Evolutionary conservation across 2,888 invertebrate species (phyloP).

Genomic region (Vannuccia rotundouncinata): DNA sequence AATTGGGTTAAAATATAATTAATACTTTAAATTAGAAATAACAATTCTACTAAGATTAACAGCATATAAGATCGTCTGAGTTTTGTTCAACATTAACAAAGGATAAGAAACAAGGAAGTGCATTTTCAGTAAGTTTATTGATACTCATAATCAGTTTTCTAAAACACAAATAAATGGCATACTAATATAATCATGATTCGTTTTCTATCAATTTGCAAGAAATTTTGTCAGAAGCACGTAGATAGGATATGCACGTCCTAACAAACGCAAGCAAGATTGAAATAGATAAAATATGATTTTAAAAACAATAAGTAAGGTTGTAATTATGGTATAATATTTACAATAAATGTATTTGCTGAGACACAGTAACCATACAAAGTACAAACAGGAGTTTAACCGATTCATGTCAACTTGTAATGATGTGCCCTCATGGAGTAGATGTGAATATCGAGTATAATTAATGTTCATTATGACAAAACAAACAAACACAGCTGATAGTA

Average conservation of each 20-base stretch:
- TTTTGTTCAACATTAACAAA: too few relatives aligned
- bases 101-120: too few relatives aligned
- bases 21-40: too few relatives aligned
- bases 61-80: too few relatives aligned
- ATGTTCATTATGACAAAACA: neutral
- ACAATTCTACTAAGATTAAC: too few relatives aligned
- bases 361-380: neutral
- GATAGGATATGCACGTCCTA: neutral
- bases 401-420: neutral
- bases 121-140: neutral
- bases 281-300: neutral
- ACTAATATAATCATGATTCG: slow-evolving; percentile 2
- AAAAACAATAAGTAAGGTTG: neutral
- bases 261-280: neutral
- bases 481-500: too few relatives aligned
- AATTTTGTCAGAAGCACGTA: neutral
- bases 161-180: slow-evolving; percentile 5
- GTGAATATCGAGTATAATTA: too few relatives aligned
- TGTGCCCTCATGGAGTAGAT: too few relatives aligned
- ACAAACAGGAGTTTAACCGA: neutral
- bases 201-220: neutral
- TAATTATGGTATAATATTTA: slow-evolving; percentile 1
- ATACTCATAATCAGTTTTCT: neutral
- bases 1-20: too few relatives aligned
- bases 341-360: neutral